These are phyloP conservation scores for Aphidoletes aphidimyza DNA, from an alignment of 2,888 invertebrate genomes.

Conservation along the genomic window DNA sequence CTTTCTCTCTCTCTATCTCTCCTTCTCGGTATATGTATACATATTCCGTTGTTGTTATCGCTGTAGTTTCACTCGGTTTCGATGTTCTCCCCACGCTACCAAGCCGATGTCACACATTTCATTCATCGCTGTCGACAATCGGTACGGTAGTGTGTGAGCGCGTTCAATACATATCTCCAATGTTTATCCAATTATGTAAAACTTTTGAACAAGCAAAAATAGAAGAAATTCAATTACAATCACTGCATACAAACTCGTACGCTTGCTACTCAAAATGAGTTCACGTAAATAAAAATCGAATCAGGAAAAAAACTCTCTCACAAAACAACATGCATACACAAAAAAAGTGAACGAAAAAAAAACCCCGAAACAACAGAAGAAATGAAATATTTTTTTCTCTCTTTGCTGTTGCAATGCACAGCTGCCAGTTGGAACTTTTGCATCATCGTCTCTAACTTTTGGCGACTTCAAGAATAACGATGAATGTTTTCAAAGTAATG, in stretches of 20 bases:
- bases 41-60: background rate
- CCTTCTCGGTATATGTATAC: no score
- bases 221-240: slow-evolving; percentile 55
- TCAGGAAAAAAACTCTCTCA: background rate
- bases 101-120: slow-evolving; percentile 40
- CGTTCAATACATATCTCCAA: slow-evolving; percentile 16
- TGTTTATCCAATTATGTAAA: slow-evolving; percentile 56
- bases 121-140: slow-evolving; percentile 2
- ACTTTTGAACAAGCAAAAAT: slow-evolving; percentile 56
- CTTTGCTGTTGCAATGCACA: no score
- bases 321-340: background rate
- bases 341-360: background rate
- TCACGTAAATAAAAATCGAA: slow-evolving; percentile 25
- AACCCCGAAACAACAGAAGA: background rate
- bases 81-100: background rate
- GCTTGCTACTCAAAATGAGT: background rate
- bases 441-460: background rate
- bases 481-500: background rate
- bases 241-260: slow-evolving; percentile 28
- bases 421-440: background rate
- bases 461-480: background rate
- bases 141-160: background rate
- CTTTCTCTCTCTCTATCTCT: background rate
- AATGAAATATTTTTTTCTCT: background rate
- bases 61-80: background rate